Evolutionary conservation across 2,888 invertebrate species (phyloP), one percentile per base, ranked within the genome.

Genomic region (Alloplasta piceator): DNA sequence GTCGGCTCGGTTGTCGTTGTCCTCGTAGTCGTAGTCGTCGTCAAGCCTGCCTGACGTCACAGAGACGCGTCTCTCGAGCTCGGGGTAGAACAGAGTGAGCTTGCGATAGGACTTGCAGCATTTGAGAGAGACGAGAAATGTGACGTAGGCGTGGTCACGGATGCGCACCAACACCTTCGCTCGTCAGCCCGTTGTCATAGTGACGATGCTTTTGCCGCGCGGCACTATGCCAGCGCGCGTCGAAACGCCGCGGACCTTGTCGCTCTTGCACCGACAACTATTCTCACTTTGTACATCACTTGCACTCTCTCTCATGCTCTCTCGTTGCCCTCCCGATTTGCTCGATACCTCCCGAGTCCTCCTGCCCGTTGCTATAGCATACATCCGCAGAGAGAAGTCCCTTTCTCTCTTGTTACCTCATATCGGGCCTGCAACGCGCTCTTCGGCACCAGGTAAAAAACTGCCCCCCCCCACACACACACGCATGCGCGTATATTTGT

Each of bases 61-160:
- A 77, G 83, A 72, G 66, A 50, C 52, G 46, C 61, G 75, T 48
- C 16, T 46, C 63, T 43, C 38, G 63, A 64, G 73, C 26, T 2
- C 26, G 26, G 26, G 26, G 26, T 26, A 26, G 3, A 26, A 26
- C 26, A 26, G 26, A 26, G 26, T 26, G 26, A 26, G 26, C 26
- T 26, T 26, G 26, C 26, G 26, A 26, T 26, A 26, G 26, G 26
- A 26, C 26, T 26, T 26, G 26, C 26, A 26, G 26, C 26, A 26
- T 26, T 26, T 3, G 48, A 48, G 48, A 48, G 48, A 48, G n/a
- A 48, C 48, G 48, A 48, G 48, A 10, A 12, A 88, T 87, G 91
- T 91, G 91, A 91, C 91, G 91, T 91, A 91, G 91, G 91, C 91
- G 91, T 91, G 91, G 91, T 91, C 91, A 91, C 90, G 90, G 91